Percentiles rank a stretch among this genome's conserved stretches.
These are phyloP conservation scores for Scolopax bukidnonensis DNA, from an alignment of 2,797 vertebrate genomes.

Conservation along the genomic window DNA sequence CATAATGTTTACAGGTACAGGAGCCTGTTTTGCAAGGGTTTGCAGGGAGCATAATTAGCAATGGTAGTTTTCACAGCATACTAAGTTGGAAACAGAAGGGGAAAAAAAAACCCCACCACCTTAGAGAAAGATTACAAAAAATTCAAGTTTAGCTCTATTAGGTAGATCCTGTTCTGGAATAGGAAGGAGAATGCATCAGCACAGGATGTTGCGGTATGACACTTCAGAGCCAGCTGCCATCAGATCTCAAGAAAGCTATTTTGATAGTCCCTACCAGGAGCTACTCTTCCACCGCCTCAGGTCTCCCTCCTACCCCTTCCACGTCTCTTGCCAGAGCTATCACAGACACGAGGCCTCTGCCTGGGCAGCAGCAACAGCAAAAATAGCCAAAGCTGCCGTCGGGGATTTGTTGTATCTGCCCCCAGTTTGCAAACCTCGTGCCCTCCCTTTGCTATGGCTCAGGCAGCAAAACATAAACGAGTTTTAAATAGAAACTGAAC, in stretches of 20 bases:
- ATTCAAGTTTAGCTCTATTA: background rate
- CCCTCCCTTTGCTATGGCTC: background rate
- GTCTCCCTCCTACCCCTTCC: background rate
- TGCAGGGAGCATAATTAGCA: background rate
- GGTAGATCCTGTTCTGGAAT: background rate
- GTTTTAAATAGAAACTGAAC: background rate
- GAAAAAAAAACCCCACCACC: background rate
- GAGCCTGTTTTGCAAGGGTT: background rate
- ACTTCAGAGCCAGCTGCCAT: background rate
- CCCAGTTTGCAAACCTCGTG: background rate
- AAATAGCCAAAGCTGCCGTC: background rate
- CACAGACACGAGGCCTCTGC: background rate
- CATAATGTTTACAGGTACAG: background rate
- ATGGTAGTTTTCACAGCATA: background rate
- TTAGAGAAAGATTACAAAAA: background rate
- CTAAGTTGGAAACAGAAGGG: background rate
- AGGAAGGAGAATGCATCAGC: background rate
- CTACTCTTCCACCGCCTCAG: background rate
- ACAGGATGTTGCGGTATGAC: background rate
- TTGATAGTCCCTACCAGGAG: background rate
- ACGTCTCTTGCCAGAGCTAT: background rate
- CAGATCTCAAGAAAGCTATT: background rate
- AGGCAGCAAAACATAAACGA: background rate
- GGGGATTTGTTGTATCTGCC: too few species aligned
- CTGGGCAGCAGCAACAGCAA: background rate